phyloP scores from a whole-genome alignment of 2,888 invertebrate genomes.

The Noctua janthina region DNA sequence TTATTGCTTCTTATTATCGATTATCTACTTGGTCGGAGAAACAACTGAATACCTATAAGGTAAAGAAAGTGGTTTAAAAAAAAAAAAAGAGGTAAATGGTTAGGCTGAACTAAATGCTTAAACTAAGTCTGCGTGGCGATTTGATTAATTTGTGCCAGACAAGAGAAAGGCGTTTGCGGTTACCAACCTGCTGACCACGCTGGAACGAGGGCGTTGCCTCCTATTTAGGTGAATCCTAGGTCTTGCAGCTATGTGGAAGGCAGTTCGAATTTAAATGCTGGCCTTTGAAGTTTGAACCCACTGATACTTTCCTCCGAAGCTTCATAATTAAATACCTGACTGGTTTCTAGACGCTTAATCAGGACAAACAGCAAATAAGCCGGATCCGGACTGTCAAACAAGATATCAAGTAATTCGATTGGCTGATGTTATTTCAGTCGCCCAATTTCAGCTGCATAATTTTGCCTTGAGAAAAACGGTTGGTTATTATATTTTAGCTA shows the following conservation, averaged over 20 bases:
- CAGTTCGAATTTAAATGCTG: neutral
- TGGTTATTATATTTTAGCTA: neutral
- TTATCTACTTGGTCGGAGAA: neutral
- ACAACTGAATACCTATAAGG: neutral
- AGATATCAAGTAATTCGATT: neutral
- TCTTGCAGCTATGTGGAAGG: neutral
- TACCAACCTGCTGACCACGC: constrained; percentile 6
- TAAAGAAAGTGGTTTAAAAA: neutral
- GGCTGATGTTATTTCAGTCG: neutral
- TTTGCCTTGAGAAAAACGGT: neutral
- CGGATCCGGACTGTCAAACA: neutral
- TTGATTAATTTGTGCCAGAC: constrained; percentile 11
- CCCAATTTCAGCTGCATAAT: neutral
- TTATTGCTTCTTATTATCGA: no score
- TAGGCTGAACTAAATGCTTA: neutral
- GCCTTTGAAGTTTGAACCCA: neutral
- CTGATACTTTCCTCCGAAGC: neutral
- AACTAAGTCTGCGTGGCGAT: constrained; percentile 3
- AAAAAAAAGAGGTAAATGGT: neutral
- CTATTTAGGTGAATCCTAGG: neutral
- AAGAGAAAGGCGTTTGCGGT: constrained; percentile 37
- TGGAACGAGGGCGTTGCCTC: constrained; percentile 12
- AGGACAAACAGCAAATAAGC: neutral
- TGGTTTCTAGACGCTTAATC: neutral
- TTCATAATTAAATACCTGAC: neutral